Evolutionary conservation across 1,140 invertebrate species (phyloP).

Genomic region (Brachionus koreanus): DNA sequence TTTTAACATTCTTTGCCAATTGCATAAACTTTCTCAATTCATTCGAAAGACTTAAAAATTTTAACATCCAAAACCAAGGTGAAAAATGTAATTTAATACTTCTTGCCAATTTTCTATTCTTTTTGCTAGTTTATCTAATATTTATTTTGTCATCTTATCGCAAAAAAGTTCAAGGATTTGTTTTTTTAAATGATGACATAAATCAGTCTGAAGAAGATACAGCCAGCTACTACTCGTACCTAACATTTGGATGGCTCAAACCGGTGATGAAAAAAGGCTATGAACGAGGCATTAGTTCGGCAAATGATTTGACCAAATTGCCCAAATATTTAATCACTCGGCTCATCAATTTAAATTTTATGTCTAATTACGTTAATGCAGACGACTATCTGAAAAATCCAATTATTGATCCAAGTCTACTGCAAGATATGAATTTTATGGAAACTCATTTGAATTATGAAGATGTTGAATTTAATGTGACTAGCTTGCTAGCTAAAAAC

Average conservation of each 20-base stretch:
- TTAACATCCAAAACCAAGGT: not conserved
- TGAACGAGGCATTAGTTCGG: slow-evolving; percentile 66
- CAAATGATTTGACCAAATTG: slow-evolving; percentile 79
- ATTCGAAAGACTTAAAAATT: not conserved
- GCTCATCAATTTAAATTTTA: slow-evolving; percentile 64
- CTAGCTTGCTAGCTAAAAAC: slow-evolving; percentile 23
- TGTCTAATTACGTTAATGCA: slow-evolving; percentile 46
- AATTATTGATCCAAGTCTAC: slow-evolving; percentile 9
- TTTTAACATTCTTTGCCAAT: not conserved
- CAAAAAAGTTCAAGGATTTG: not conserved
- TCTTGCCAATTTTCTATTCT: not conserved
- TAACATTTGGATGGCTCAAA: slow-evolving; percentile 81
- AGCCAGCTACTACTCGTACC: slow-evolving; percentile 66
- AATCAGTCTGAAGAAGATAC: slow-evolving; percentile 68
- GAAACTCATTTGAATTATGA: not conserved
- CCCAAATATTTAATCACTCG: slow-evolving; percentile 68
- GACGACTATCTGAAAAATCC: slow-evolving; percentile 49
- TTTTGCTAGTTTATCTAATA: not conserved
- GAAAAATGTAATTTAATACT: not conserved
- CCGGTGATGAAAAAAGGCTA: slow-evolving; percentile 77
- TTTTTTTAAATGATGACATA: not conserved
- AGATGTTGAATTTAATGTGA: slow-evolving; percentile 26
- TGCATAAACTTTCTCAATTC: slow-evolving; percentile 1
- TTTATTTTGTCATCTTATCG: slow-evolving; percentile 1
- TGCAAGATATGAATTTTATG: slow-evolving; percentile 10